Evolutionary conservation across 2,113 vertebrate genomes (phyloP).

Genomic region (Halcyon senegalensis): DNA sequence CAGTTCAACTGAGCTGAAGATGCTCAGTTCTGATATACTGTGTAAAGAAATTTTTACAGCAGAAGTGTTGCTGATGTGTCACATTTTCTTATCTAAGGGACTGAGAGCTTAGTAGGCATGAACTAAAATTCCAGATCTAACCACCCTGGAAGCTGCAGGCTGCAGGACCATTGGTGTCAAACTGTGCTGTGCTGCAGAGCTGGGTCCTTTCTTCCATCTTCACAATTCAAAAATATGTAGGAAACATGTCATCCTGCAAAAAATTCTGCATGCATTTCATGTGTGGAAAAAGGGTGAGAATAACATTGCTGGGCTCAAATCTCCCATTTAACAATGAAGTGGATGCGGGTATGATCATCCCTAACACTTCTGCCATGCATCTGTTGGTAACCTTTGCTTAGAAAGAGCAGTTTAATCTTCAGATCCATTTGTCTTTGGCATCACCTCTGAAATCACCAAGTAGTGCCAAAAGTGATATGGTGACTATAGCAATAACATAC

Average conservation of each 20-base stretch:
- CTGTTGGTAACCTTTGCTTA: background rate
- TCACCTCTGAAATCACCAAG: background rate
- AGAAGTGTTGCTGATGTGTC: background rate
- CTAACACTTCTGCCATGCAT: background rate
- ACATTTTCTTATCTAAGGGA: background rate
- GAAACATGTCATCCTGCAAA: background rate
- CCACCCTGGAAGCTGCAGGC: background rate
- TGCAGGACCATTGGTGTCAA: background rate
- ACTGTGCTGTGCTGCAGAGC: background rate
- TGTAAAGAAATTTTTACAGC: background rate
- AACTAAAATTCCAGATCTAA: background rate
- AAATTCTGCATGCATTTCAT: background rate
- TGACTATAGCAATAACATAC: background rate
- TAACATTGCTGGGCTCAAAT: background rate
- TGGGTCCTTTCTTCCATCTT: background rate
- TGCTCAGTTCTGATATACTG: background rate
- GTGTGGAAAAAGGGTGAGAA: background rate
- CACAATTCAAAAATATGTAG: background rate
- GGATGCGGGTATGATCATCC: background rate
- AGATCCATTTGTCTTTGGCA: background rate
- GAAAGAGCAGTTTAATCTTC: background rate
- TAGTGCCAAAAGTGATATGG: background rate
- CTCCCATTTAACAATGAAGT: background rate
- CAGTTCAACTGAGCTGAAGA: background rate
- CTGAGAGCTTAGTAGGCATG: background rate